phyloP scores from a whole-genome alignment of 1,140 invertebrate species.

The Camponotus pennsylvanicus region DNA sequence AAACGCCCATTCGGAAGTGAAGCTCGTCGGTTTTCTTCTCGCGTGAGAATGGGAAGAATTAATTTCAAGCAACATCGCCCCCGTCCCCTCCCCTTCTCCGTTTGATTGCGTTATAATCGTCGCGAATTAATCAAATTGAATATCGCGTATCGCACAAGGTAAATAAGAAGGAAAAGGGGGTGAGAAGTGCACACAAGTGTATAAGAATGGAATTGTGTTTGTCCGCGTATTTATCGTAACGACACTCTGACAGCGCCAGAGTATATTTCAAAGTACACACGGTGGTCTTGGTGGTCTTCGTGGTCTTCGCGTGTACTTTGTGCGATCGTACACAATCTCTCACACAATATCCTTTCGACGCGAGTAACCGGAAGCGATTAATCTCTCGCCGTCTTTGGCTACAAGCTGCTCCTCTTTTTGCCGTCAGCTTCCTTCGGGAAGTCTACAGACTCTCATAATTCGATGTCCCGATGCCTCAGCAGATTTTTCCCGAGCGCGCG shows the following conservation, averaged over 20 bases:
- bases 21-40: not conserved
- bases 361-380: constrained; percentile 54
- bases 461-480: constrained; percentile 39
- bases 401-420: constrained; percentile 47
- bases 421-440: not conserved
- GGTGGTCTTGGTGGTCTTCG: not conserved
- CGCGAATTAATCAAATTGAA: constrained; percentile 26
- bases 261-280: constrained; percentile 10
- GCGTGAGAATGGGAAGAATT: constrained; percentile 29
- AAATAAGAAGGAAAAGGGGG: not conserved
- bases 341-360: constrained; percentile 42
- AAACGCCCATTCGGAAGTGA: not conserved
- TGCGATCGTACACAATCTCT: not conserved
- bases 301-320: too few relatives aligned
- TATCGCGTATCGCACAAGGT: not conserved
- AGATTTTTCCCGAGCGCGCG: constrained; percentile 9
- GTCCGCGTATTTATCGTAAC: not conserved
- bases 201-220: not conserved
- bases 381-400: constrained; percentile 39
- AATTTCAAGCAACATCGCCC: constrained; percentile 37
- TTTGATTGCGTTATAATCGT: not conserved
- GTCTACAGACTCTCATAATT: constrained; percentile 45
- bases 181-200: constrained; percentile 12
- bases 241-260: not conserved
- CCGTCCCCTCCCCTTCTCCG: too few relatives aligned